Conservation (phyloP, 30 jellyfish, hydroid and myxozoan genomes). For the Rhopilema esculentum region DNA sequence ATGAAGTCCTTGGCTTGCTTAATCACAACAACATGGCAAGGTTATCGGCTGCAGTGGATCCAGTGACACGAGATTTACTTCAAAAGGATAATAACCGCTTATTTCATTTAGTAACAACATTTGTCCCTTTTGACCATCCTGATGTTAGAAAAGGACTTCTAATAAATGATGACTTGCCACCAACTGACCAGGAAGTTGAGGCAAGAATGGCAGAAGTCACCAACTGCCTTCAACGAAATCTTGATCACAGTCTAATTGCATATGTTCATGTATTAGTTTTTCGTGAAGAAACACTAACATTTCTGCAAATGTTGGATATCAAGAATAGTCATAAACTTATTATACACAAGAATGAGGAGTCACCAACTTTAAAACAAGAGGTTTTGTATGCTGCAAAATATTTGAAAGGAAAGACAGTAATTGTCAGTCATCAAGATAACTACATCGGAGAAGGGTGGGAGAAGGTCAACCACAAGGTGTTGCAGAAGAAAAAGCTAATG, state of each 20-base stretch:
- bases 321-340: constrained; percentile 63
- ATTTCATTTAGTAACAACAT: constrained; percentile 86
- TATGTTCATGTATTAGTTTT: constrained; percentile 78
- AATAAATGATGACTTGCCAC: constrained; percentile 60
- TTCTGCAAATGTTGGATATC: constrained; percentile 49
- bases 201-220: constrained; percentile 86
- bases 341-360: constrained; percentile 73
- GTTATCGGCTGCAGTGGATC: constrained; percentile 62
- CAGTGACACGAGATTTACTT: constrained; percentile 50
- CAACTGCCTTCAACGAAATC: constrained; percentile 69
- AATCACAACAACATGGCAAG: constrained; percentile 41
- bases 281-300: constrained; percentile 64
- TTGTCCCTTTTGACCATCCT: constrained; percentile 73
- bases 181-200: constrained; percentile 65
- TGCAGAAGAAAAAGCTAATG: constrained; percentile 54
- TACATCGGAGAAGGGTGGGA: constrained; percentile 92
- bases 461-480: constrained; percentile 48
- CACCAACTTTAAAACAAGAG: constrained; percentile 84
- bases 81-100: constrained; percentile 37
- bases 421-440: constrained; percentile 82
- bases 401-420: constrained; percentile 63
- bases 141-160: constrained; percentile 48
- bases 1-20: constrained; percentile 15
- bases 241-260: constrained; percentile 76
- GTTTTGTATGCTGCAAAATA: constrained; percentile 70